Percentiles rank a stretch among this genome's conserved stretches.
These are phyloP conservation scores for Caenorhabditis drosophilae DNA, from an alignment of 2,888 invertebrate genomes.

Conservation along the genomic window DNA sequence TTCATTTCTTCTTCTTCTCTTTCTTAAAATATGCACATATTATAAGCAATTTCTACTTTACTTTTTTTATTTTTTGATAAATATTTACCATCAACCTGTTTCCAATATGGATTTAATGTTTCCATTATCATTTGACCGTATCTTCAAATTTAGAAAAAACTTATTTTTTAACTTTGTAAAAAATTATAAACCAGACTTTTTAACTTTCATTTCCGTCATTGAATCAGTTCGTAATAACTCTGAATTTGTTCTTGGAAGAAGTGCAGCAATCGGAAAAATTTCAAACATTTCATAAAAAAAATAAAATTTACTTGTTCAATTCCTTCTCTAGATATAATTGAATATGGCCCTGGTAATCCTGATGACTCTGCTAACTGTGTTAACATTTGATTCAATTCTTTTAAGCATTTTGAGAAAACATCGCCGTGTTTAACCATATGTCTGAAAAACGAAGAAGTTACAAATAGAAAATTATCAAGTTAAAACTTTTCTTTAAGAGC, in stretches of 20 bases:
- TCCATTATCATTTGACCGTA: slow-evolving; percentile 59
- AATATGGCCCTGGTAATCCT: slow-evolving; percentile 39
- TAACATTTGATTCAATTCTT: slow-evolving; percentile 44
- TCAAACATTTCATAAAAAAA: neutral
- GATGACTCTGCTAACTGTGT: slow-evolving; percentile 41
- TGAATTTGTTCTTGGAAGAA: slow-evolving; percentile 66
- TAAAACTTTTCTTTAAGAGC: slow-evolving; percentile 59
- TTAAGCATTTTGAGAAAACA: slow-evolving; percentile 51
- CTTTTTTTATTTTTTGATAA: slow-evolving; percentile 2
- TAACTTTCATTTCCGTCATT: slow-evolving; percentile 55
- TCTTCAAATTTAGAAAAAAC: slow-evolving; percentile 18
- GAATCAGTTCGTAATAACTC: slow-evolving; percentile 64
- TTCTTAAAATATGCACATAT: slow-evolving; percentile 21
- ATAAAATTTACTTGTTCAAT: slow-evolving; percentile 50
- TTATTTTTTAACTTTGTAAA: neutral
- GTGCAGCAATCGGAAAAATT: slow-evolving; percentile 56
- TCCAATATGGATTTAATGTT: slow-evolving; percentile 54
- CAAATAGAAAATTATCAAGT: neutral
- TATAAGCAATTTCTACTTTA: neutral
- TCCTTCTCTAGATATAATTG: slow-evolving; percentile 56
- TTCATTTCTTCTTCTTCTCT: slow-evolving; percentile 54
- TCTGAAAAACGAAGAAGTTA: slow-evolving; percentile 21
- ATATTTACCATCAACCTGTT: slow-evolving; percentile 56
- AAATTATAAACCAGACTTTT: slow-evolving; percentile 6
- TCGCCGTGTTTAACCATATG: slow-evolving; percentile 59